Evolutionary conservation across 2,113 vertebrate species (phyloP).

Genomic region (Gallinago jamesoni): DNA sequence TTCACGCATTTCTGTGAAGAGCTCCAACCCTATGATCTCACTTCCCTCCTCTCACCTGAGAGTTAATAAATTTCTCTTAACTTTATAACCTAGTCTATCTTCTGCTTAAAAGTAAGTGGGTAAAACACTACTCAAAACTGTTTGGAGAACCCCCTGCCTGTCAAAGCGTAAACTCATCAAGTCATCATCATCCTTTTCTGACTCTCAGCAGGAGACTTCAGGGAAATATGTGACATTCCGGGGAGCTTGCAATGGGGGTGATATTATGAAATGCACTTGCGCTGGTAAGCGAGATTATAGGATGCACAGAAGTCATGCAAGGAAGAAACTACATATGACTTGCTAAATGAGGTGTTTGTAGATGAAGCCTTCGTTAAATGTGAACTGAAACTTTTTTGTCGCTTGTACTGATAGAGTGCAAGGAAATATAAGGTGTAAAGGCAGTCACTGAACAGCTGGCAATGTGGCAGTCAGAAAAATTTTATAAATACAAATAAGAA

Average conservation of each 20-base stretch:
- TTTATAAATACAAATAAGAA: neutral
- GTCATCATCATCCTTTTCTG: neutral
- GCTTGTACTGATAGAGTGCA: neutral
- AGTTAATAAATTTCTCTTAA: neutral
- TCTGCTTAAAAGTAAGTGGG: neutral
- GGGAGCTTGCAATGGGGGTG: neutral
- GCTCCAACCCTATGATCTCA: neutral
- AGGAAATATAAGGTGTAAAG: neutral
- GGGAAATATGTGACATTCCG: neutral
- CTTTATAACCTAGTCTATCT: neutral
- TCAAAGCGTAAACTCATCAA: constrained; percentile 1
- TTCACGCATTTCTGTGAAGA: neutral
- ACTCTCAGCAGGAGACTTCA: neutral
- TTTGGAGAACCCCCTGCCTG: neutral
- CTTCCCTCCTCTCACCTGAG: neutral
- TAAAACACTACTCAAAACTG: neutral
- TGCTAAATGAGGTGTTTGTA: neutral
- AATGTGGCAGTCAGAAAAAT: neutral
- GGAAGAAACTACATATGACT: neutral
- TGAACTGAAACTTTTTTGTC: neutral
- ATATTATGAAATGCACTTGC: neutral
- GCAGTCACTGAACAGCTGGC: neutral
- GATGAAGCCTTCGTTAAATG: neutral
- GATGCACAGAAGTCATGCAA: neutral
- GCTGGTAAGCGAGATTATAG: neutral